Conservation (phyloP, 2,888 invertebrate species). For the Tiliacea citrago region DNA sequence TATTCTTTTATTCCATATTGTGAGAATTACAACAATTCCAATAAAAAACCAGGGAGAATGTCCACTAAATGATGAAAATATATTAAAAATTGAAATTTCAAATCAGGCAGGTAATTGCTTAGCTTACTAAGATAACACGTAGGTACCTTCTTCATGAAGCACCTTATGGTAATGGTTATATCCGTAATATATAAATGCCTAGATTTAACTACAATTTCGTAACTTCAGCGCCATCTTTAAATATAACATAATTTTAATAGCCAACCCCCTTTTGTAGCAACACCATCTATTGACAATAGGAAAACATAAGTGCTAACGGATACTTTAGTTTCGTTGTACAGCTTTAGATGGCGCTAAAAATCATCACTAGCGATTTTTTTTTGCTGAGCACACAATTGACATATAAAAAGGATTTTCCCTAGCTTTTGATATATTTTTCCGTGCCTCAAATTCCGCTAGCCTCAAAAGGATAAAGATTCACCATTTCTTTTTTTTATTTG, state of each 20-base stretch:
- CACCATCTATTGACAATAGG: constrained; percentile 34
- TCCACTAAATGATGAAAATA: background rate
- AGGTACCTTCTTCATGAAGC: background rate
- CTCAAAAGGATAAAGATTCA: no score
- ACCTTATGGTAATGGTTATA: background rate
- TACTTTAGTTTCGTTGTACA: constrained; percentile 13
- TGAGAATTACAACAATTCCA: background rate
- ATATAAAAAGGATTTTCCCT: accelerated
- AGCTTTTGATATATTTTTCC: background rate
- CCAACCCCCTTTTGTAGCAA: background rate
- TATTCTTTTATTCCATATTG: background rate
- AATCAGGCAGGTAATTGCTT: background rate
- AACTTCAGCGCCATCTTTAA: constrained; percentile 17
- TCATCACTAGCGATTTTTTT: background rate
- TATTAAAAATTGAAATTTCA: background rate
- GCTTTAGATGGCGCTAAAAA: constrained; percentile 37
- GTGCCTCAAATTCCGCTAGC: no score
- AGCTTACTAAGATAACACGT: background rate
- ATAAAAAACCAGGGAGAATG: background rate
- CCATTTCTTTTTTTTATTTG: background rate
- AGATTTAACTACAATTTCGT: background rate
- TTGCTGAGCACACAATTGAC: background rate
- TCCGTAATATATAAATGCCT: background rate
- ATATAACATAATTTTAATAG: background rate
- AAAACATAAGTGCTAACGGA: background rate